Evolutionary conservation across 2,888 invertebrate genomes (phyloP).

Genomic region (Drosophila trichaetosa): DNA sequence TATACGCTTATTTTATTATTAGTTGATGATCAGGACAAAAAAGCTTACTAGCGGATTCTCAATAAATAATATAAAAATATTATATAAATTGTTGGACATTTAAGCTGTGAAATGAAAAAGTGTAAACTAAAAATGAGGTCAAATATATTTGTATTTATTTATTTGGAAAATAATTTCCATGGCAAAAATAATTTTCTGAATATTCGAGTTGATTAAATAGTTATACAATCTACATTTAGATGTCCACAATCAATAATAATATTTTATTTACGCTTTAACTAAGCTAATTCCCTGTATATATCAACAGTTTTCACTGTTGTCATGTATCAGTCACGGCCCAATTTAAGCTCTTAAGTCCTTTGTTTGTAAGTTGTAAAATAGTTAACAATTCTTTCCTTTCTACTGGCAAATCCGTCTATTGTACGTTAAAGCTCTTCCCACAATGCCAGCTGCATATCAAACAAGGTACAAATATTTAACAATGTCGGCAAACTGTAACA

Average conservation of each 20-base stretch:
- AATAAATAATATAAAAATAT: neutral
- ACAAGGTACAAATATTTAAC: constrained; percentile 39
- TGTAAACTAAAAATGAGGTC: neutral
- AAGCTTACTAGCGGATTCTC: neutral
- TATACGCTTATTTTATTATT: neutral
- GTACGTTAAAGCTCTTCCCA: constrained; percentile 4
- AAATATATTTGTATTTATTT: neutral
- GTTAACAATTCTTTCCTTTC: neutral
- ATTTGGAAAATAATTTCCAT: neutral
- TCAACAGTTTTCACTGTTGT: neutral
- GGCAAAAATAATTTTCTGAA: neutral
- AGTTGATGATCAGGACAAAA: neutral
- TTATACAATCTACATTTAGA: neutral
- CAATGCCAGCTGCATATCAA: constrained; percentile 44
- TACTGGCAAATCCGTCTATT: neutral
- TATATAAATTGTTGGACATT: neutral
- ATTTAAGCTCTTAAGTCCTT: neutral
- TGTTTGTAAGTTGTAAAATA: neutral
- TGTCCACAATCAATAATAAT: neutral
- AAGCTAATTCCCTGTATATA: neutral
- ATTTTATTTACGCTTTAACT: neutral
- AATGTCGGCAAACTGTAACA: constrained; percentile 51
- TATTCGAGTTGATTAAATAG: neutral
- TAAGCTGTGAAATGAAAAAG: neutral
- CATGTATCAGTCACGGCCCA: neutral